These are phyloP conservation scores for Liolophura sinensis DNA, from an alignment of 1,140 invertebrate genomes.

Conservation along the genomic window DNA sequence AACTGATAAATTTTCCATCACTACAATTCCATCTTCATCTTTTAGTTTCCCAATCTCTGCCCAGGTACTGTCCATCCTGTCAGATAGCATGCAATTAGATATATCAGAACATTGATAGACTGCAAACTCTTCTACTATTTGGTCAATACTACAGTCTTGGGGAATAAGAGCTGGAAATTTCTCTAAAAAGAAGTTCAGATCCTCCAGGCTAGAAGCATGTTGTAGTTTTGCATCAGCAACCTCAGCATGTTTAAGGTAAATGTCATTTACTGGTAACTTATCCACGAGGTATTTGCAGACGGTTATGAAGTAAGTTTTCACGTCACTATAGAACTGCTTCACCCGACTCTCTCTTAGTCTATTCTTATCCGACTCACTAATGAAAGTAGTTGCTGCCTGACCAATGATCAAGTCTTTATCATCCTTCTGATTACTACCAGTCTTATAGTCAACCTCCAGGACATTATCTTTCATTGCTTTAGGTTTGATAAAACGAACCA, in stretches of 20 bases:
- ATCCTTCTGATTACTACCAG: too few relatives aligned
- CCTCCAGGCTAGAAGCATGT: neutral
- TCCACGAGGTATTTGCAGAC: too few relatives aligned
- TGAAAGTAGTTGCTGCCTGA: too few relatives aligned
- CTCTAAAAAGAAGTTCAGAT: slow-evolving; percentile 11
- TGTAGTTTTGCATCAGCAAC: slow-evolving; percentile 11
- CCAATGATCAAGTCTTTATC: too few relatives aligned
- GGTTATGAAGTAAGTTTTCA: too few relatives aligned
- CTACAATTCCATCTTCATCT: slow-evolving; percentile 7
- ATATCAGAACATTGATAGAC: slow-evolving; percentile 1
- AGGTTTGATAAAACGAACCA: slow-evolving; percentile 20
- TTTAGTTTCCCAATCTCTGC: too few relatives aligned
- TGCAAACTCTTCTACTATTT: slow-evolving; percentile 8
- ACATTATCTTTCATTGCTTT: slow-evolving; percentile 13
- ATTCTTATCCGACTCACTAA: too few relatives aligned
- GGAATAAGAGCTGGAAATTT: slow-evolving; percentile 15
- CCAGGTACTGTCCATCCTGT: slow-evolving; percentile 14
- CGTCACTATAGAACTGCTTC: too few relatives aligned
- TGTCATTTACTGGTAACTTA: slow-evolving; percentile 12
- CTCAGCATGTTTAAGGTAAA: slow-evolving; percentile 17
- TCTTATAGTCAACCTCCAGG: slow-evolving; percentile 12
- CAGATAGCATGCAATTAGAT: neutral
- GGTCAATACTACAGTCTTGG: neutral
- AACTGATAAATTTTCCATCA: slow-evolving; percentile 13
- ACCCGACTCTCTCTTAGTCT: too few relatives aligned